Conservation (phyloP, 2,888 invertebrate species). For the Chrysotoxum bicinctum region DNA sequence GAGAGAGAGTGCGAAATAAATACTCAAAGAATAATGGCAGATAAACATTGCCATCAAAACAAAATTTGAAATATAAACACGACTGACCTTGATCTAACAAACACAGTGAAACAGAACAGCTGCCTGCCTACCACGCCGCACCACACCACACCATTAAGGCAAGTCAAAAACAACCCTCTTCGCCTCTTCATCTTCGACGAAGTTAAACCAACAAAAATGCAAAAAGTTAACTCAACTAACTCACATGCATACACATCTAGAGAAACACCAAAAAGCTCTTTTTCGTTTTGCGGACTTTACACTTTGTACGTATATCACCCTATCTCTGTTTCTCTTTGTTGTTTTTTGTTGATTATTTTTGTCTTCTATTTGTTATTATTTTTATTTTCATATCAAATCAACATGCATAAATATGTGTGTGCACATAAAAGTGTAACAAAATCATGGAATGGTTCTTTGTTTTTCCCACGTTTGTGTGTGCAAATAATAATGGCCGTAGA, state of each 20-base stretch:
- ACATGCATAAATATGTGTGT: neutral
- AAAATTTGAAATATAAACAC: constrained; percentile 81
- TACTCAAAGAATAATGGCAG: constrained; percentile 39
- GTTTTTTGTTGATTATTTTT: constrained; percentile 20
- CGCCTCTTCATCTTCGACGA: neutral
- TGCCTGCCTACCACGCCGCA: constrained; percentile 4
- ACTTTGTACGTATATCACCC: constrained; percentile 12
- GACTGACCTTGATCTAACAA: constrained; percentile 79
- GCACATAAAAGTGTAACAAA: constrained; percentile 40
- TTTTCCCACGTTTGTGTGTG: constrained; percentile 20
- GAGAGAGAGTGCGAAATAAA: constrained; percentile 26
- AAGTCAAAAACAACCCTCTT: constrained; percentile 2
- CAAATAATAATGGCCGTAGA: neutral
- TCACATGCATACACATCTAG: neutral
- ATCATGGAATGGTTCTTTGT: constrained; percentile 63
- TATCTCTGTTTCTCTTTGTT: constrained; percentile 21
- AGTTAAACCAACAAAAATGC: neutral
- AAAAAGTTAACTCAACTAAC: constrained; percentile 20
- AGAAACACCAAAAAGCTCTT: constrained; percentile 28
- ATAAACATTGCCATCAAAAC: constrained; percentile 76
- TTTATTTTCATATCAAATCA: constrained; percentile 2
- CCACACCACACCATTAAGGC: neutral
- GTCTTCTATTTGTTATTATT: constrained; percentile 13
- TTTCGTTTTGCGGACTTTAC: constrained; percentile 40
- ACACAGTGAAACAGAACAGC: constrained; percentile 52